Conservation (phyloP, 2,797 vertebrate genomes). For the Eurystomus glaucurus region DNA sequence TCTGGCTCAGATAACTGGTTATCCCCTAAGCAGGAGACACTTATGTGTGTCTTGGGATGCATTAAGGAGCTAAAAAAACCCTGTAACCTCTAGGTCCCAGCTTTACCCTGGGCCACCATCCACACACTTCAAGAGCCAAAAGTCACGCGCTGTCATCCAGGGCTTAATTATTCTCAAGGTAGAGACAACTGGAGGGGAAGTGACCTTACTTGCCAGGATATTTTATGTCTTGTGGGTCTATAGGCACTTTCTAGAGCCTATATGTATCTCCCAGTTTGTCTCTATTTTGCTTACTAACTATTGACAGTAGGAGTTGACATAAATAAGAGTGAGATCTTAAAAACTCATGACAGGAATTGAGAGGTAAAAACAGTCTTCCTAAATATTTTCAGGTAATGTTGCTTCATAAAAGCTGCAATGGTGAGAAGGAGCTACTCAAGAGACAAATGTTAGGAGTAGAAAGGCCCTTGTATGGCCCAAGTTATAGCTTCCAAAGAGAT, state of each 20-base stretch:
- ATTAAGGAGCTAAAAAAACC: not conserved
- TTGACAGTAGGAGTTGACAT: not conserved
- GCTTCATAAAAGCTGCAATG: not conserved
- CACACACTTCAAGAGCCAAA: not conserved
- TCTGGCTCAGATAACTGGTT: not conserved
- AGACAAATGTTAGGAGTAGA: not conserved
- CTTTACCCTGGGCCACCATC: not conserved
- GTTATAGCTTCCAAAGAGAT: not conserved
- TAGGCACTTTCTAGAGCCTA: not conserved
- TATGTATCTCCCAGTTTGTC: not conserved
- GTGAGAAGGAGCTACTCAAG: not conserved
- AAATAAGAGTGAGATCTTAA: not conserved
- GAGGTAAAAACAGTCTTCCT: not conserved
- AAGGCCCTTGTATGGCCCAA: not conserved
- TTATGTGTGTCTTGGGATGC: not conserved
- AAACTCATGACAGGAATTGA: not conserved
- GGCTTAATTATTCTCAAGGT: not conserved
- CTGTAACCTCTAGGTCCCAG: not conserved
- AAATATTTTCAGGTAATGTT: not conserved
- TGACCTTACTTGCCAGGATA: not conserved
- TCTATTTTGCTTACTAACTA: not conserved
- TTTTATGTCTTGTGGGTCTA: not conserved
- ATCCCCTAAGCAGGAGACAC: not conserved
- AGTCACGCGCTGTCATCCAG: not conserved
- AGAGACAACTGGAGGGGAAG: rapidly evolving